phyloP scores from a whole-genome alignment of 2,113 vertebrate species.

The Trachemys scripta region DNA sequence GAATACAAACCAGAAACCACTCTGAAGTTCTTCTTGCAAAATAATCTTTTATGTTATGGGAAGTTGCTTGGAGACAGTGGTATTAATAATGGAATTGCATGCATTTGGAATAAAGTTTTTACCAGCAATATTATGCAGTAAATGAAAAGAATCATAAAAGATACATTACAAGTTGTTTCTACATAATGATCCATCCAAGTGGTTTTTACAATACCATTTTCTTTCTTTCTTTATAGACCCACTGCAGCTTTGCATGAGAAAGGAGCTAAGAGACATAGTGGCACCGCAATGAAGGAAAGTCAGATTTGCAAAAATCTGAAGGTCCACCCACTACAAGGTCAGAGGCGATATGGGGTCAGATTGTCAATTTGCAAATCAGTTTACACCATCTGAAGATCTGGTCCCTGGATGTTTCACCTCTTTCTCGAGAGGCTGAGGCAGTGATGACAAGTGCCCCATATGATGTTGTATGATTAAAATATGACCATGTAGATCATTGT shows the following conservation, averaged over 20 bases:
- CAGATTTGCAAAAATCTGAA: neutral
- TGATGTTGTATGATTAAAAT: no score
- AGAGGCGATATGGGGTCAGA: neutral
- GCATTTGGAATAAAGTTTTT: slow-evolving; percentile 60
- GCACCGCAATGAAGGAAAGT: neutral
- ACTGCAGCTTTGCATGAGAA: slow-evolving; percentile 46
- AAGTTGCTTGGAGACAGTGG: slow-evolving; percentile 54
- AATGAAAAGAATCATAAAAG: slow-evolving; percentile 78
- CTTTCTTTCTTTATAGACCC: slow-evolving; percentile 74
- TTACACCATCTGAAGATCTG: neutral
- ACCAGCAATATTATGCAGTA: slow-evolving; percentile 66
- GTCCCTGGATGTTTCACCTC: neutral
- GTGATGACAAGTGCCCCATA: neutral
- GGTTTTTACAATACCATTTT: slow-evolving; percentile 67
- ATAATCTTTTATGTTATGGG: slow-evolving; percentile 66
- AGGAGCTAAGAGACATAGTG: neutral
- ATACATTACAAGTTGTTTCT: slow-evolving; percentile 63
- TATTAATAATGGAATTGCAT: slow-evolving; percentile 66
- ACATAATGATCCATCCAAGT: slow-evolving; percentile 60
- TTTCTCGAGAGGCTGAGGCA: neutral
- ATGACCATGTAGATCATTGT: no score
- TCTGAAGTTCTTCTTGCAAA: slow-evolving; percentile 61
- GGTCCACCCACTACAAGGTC: neutral
- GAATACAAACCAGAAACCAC: slow-evolving; percentile 58
- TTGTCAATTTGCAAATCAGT: neutral